Evolutionary conservation across 2,888 invertebrate genomes (phyloP).

Genomic region (Noctua janthe): DNA sequence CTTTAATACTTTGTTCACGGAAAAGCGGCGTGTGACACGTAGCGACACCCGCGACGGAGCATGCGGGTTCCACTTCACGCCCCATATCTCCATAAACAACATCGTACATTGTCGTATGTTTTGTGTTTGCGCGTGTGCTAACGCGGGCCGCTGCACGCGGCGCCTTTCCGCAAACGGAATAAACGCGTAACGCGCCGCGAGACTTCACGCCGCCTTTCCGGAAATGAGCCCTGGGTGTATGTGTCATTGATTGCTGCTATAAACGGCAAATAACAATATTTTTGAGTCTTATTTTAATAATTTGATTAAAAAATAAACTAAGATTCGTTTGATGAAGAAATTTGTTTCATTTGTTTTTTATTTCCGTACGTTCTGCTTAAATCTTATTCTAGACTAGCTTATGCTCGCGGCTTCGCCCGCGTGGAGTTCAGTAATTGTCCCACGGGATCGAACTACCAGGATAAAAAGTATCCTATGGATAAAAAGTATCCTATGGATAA

Average conservation of each 20-base stretch:
- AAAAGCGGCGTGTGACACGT: neutral
- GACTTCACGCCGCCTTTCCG: neutral
- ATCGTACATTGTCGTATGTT: neutral
- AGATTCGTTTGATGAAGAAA: neutral
- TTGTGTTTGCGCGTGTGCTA: too few species aligned
- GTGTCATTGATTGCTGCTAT: neutral
- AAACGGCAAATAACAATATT: neutral
- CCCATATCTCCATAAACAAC: neutral
- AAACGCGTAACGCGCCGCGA: neutral
- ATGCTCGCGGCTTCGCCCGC: too few species aligned
- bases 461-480: too few species aligned
- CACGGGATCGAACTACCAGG: too few species aligned
- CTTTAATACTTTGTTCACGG: neutral
- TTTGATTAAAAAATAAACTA: neutral
- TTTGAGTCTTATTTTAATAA: neutral
- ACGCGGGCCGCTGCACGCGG: neutral
- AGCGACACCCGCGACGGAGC: neutral
- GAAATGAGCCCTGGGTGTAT: neutral
- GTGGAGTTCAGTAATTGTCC: too few species aligned
- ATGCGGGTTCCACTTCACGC: neutral
- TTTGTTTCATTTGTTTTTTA: neutral
- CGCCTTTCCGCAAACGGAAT: neutral
- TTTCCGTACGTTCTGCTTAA: too few species aligned
- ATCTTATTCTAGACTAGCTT: neutral
- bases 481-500: too few species aligned